These are phyloP conservation scores for Caenorhabditis latens DNA, from an alignment of 1,140 invertebrate species.

Conservation along the genomic window DNA sequence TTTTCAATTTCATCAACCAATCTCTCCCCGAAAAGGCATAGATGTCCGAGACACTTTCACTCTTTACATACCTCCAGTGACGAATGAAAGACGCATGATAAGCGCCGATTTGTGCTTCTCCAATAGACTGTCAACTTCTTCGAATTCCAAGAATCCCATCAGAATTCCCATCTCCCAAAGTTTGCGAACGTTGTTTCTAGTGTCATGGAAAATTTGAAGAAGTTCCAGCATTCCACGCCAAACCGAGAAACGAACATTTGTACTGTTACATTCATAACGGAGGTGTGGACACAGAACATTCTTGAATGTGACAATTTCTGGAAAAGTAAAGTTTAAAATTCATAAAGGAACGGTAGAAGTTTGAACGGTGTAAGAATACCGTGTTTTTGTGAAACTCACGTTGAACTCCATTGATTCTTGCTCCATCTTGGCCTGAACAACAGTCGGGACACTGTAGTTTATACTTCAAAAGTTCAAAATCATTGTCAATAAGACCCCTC, in stretches of 20 bases:
- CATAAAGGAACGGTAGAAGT: too few relatives aligned
- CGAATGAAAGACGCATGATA: constrained; percentile 76
- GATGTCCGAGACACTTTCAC: background rate
- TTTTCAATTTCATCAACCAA: background rate
- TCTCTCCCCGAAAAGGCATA: background rate
- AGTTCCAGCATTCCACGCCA: constrained; percentile 77
- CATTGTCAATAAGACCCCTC: constrained; percentile 69
- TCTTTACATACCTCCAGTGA: constrained; percentile 70
- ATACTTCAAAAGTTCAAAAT: constrained; percentile 73
- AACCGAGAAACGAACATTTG: constrained; percentile 76
- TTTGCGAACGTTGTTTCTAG: constrained; percentile 73
- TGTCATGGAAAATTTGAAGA: constrained; percentile 75
- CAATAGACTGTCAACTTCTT: constrained; percentile 70
- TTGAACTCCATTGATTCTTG: constrained; percentile 62
- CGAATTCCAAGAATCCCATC: constrained; percentile 76
- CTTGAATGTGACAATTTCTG: constrained; percentile 74
- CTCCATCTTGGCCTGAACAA: constrained; percentile 58
- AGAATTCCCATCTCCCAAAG: constrained; percentile 75
- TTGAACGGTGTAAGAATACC: too few relatives aligned
- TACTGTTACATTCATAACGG: constrained; percentile 76
- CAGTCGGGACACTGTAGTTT: constrained; percentile 77
- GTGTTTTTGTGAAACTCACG: constrained; percentile 29
- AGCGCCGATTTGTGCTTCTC: constrained; percentile 72
- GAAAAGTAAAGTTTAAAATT: background rate
- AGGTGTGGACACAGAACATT: constrained; percentile 77